These are phyloP conservation scores for Teleiodes luculella DNA, from an alignment of 2,888 invertebrate species.

Conservation along the genomic window DNA sequence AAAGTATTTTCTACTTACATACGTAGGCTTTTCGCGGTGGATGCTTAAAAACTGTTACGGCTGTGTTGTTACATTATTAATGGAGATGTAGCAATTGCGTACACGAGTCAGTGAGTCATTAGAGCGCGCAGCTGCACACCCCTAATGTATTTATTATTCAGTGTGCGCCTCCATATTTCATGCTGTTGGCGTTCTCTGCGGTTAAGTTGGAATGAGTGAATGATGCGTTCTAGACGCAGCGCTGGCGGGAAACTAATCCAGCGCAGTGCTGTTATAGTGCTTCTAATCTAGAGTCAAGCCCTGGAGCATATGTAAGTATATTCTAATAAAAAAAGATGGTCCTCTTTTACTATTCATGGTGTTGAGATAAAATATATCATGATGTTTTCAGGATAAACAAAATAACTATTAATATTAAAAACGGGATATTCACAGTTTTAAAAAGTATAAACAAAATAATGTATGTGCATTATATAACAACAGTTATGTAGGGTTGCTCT, in stretches of 20 bases:
- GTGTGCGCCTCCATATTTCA: conserved; percentile 49
- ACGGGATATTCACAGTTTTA: too few species aligned
- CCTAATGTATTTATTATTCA: conserved; percentile 54
- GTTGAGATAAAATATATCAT: too few species aligned
- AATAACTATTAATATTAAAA: too few species aligned
- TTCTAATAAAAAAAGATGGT: too few species aligned
- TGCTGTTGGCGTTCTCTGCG: conserved; percentile 41
- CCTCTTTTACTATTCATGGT: too few species aligned
- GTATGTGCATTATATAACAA: too few species aligned
- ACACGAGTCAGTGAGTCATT: conserved; percentile 4
- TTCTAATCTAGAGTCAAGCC: background rate
- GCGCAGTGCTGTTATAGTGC: background rate
- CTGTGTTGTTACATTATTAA: background rate
- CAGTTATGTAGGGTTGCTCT: too few species aligned
- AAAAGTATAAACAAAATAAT: too few species aligned
- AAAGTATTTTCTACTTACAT: too few species aligned
- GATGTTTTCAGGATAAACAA: too few species aligned
- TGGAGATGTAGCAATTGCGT: background rate
- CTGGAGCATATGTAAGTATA: background rate
- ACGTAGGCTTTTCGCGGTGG: too few species aligned
- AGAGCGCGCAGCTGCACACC: conserved; percentile 5
- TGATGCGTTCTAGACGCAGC: conserved; percentile 28
- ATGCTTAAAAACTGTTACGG: background rate
- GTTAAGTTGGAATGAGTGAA: conserved; percentile 47
- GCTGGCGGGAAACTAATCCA: conserved; percentile 6